A percentile compares a stretch with the other conserved stretches of the same genome.
These are phyloP conservation scores for Drosophila planitibia DNA, from an alignment of 2,888 invertebrate species.

Conservation along the genomic window DNA sequence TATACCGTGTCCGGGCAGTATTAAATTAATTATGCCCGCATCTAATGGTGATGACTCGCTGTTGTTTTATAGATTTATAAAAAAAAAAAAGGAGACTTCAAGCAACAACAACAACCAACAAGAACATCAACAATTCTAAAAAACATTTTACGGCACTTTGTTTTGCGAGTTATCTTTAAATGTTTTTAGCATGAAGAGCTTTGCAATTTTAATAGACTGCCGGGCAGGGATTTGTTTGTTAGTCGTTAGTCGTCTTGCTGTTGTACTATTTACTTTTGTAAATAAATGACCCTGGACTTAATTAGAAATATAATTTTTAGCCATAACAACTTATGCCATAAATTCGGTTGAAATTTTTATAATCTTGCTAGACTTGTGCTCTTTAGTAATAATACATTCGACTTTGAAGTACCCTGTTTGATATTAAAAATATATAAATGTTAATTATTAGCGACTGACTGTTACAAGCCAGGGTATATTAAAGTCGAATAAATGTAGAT, in stretches of 20 bases:
- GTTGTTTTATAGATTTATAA: constrained; percentile 61
- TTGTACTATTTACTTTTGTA: constrained; percentile 21
- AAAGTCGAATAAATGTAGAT: neutral
- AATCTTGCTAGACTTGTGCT: constrained; percentile 1
- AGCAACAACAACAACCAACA: neutral
- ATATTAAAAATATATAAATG: neutral
- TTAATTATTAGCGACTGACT: neutral
- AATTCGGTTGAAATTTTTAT: constrained; percentile 35
- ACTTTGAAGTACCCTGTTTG: neutral
- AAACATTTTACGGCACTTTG: constrained; percentile 19
- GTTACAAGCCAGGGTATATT: neutral
- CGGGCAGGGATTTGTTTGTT: neutral
- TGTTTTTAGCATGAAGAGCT: constrained; percentile 46
- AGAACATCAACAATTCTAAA: constrained; percentile 26
- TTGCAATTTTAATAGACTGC: constrained; percentile 27
- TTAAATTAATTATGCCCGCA: constrained; percentile 71
- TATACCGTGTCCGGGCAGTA: constrained; percentile 62
- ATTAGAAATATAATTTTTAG: constrained; percentile 32
- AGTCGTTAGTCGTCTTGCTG: neutral
- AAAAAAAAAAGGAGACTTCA: constrained; percentile 28
- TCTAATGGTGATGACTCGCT: constrained; percentile 57
- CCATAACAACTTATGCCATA: constrained; percentile 29
- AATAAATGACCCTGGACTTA: constrained; percentile 27
- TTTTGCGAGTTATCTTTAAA: constrained; percentile 41
- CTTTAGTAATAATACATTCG: neutral